phyloP scores from a whole-genome alignment of 1,140 invertebrate species.

The Drosophila pachea region DNA sequence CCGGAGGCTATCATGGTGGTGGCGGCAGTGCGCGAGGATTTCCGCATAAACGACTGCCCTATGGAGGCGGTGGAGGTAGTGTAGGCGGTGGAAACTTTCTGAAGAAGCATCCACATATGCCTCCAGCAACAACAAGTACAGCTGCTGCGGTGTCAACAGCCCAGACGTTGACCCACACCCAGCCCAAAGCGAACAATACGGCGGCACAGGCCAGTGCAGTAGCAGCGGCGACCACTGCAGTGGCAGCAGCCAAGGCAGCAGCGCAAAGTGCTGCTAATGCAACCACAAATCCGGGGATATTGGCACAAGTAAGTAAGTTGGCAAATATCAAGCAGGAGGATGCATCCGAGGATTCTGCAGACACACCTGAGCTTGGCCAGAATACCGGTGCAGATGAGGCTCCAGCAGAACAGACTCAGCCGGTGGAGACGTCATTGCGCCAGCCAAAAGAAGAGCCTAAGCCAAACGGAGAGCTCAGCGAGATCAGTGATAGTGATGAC shows the following conservation, averaged over 20 bases:
- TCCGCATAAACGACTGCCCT: constrained; percentile 67
- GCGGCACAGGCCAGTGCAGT: constrained; percentile 70
- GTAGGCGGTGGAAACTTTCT: constrained; percentile 32
- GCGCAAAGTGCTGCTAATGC: constrained; percentile 74
- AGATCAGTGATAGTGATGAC: constrained; percentile 92
- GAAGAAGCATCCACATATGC: constrained; percentile 55
- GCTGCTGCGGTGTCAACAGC: constrained; percentile 6
- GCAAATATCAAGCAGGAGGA: constrained; percentile 59
- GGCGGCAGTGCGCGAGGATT: constrained; percentile 56
- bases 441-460: constrained; percentile 50
- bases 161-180: constrained; percentile 32
- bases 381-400: neutral
- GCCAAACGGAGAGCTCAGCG: constrained; percentile 84
- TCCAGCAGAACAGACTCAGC: constrained; percentile 1
- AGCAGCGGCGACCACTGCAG: constrained; percentile 71
- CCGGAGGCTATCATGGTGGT: constrained; percentile 60
- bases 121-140: constrained; percentile 6
- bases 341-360: constrained; percentile 52
- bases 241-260: constrained; percentile 72
- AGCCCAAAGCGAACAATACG: constrained; percentile 46
- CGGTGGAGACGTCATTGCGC: constrained; percentile 6
- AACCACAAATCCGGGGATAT: constrained; percentile 73
- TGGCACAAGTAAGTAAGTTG: constrained; percentile 61
- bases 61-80: constrained; percentile 46
- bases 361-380: constrained; percentile 43